Conservation (phyloP, 1,140 invertebrate species). For the Penaeus japonicus region DNA sequence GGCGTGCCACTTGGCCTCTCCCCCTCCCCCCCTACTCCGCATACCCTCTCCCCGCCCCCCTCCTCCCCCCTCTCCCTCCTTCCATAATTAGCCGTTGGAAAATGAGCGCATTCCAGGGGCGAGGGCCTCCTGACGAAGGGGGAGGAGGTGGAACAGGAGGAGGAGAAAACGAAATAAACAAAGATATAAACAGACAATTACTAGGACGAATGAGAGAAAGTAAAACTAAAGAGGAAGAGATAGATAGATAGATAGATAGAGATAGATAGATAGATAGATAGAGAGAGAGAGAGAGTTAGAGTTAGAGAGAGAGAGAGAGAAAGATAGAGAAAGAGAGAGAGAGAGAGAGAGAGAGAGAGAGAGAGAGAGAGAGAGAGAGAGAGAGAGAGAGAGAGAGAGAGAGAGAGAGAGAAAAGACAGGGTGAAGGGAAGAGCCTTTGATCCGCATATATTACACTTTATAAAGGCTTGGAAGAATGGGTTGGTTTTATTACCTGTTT, state of each 20-base stretch:
- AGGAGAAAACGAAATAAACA: neutral
- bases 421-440: neutral
- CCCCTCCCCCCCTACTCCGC: too few relatives aligned
- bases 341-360: constrained; percentile 21
- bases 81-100: too few relatives aligned
- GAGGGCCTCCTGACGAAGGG: too few relatives aligned
- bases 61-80: too few relatives aligned
- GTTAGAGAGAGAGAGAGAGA: neutral
- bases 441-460: too few relatives aligned
- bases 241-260: neutral
- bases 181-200: neutral
- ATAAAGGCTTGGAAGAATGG: too few relatives aligned
- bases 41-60: too few relatives aligned
- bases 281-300: neutral
- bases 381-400: neutral
- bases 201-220: neutral
- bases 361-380: constrained; percentile 26
- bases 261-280: neutral
- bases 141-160: neutral
- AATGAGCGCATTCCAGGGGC: too few relatives aligned
- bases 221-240: neutral
- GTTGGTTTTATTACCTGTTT: constrained; percentile 11
- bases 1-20: too few relatives aligned
- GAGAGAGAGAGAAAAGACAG: neutral
- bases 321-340: constrained; percentile 25